Evolutionary conservation across 2,113 vertebrate species (phyloP).

Genomic region (Suricata suricatta): DNA sequence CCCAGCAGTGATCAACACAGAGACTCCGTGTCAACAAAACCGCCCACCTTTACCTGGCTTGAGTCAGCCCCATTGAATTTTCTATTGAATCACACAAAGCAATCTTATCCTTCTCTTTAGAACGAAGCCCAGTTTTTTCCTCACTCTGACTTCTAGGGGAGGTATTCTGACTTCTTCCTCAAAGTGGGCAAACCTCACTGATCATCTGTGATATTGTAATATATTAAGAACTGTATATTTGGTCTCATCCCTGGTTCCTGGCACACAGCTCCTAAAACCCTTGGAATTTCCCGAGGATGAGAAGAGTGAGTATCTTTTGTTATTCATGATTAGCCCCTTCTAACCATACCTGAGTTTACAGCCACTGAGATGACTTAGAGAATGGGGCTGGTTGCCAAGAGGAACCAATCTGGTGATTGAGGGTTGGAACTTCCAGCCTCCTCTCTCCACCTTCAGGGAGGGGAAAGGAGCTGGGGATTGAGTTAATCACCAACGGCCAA

Average conservation of each 20-base stretch:
- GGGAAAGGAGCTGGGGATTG: neutral
- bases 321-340: neutral
- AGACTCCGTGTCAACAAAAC: neutral
- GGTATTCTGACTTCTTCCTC: neutral
- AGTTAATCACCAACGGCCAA: neutral
- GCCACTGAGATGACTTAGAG: neutral
- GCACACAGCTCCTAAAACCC: neutral
- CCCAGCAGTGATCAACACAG: too few species aligned
- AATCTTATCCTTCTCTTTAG: rapidly evolving
- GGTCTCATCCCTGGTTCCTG: neutral
- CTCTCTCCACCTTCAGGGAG: neutral
- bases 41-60: rapidly evolving
- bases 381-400: neutral
- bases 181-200: neutral
- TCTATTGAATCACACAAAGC: neutral
- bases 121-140: neutral
- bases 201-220: neutral
- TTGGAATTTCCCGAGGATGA: neutral
- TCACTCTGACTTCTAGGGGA: neutral
- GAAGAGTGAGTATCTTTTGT: neutral
- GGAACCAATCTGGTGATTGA: neutral
- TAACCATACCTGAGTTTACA: neutral
- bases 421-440: neutral
- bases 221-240: neutral
- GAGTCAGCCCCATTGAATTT: neutral